phyloP scores from a whole-genome alignment of 2,797 vertebrate genomes.

The Gymnothorax reevesii region DNA sequence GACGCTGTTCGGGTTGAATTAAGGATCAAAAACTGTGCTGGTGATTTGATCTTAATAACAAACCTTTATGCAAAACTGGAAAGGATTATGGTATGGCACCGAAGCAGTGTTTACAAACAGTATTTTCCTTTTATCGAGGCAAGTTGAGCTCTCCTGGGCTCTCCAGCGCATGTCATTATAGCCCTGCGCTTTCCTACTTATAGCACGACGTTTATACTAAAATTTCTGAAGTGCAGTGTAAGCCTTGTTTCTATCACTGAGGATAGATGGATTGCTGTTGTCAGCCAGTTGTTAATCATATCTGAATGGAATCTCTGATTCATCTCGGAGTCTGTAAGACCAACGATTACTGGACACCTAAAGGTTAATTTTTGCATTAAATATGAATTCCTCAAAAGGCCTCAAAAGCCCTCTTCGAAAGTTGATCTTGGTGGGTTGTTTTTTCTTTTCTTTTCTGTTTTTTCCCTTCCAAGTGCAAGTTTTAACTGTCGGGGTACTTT shows the following conservation, averaged over 20 bases:
- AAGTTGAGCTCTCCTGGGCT: not conserved
- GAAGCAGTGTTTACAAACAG: conserved; percentile 33
- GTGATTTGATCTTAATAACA: conserved; percentile 53
- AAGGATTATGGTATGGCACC: conserved; percentile 46
- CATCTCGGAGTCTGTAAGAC: not conserved
- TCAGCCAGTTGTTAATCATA: not conserved
- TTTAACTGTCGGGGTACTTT: not conserved
- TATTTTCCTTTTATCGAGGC: not conserved
- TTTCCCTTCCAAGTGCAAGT: too few relatives aligned
- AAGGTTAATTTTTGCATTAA: not conserved
- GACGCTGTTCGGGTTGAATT: conserved; percentile 82
- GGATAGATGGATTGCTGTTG: not conserved
- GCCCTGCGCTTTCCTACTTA: not conserved
- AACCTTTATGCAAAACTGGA: conserved; percentile 43
- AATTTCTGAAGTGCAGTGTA: not conserved
- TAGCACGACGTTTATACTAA: not conserved
- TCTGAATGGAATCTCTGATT: not conserved
- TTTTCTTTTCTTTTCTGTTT: too few relatives aligned
- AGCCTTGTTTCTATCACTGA: not conserved
- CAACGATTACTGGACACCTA: not conserved
- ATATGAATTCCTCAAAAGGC: not conserved
- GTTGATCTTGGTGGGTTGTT: not conserved
- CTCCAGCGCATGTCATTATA: not conserved
- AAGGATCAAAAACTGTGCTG: conserved; percentile 50
- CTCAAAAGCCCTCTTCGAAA: too few relatives aligned